These are phyloP conservation scores for Hybognathus amarus DNA, from an alignment of 2,797 vertebrate genomes.

Conservation along the genomic window DNA sequence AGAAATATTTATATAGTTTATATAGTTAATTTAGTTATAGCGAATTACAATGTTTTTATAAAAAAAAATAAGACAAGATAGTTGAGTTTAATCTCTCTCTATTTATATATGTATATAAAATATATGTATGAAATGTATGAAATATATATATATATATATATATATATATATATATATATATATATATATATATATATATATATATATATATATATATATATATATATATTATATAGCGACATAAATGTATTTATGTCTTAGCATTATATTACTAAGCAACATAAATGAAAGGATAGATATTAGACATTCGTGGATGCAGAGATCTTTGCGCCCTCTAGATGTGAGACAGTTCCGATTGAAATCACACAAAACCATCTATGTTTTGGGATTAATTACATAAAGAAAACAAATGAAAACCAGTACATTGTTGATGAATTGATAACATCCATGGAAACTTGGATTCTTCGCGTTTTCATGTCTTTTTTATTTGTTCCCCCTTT, in stretches of 20 bases:
- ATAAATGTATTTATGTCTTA: no score
- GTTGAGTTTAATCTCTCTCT: background rate
- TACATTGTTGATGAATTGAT: background rate
- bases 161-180: no score
- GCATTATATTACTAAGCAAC: no score
- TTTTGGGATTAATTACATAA: background rate
- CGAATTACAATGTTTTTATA: background rate
- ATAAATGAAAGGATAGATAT: background rate
- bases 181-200: no score
- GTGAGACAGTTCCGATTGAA: background rate
- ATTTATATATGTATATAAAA: no score
- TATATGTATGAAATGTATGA: no score
- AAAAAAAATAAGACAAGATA: background rate
- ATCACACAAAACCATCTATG: background rate
- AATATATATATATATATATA: no score
- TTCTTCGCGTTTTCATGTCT: background rate
- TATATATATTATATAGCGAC: no score
- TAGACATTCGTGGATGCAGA: background rate
- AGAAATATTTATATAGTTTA: background rate
- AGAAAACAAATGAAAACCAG: background rate
- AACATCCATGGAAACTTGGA: background rate
- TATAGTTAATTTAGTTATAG: background rate
- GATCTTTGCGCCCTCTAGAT: background rate
- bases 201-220: no score
- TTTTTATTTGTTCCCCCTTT: background rate